Conservation (phyloP, 2,113 vertebrate species). For the Cromileptes altivelis region DNA sequence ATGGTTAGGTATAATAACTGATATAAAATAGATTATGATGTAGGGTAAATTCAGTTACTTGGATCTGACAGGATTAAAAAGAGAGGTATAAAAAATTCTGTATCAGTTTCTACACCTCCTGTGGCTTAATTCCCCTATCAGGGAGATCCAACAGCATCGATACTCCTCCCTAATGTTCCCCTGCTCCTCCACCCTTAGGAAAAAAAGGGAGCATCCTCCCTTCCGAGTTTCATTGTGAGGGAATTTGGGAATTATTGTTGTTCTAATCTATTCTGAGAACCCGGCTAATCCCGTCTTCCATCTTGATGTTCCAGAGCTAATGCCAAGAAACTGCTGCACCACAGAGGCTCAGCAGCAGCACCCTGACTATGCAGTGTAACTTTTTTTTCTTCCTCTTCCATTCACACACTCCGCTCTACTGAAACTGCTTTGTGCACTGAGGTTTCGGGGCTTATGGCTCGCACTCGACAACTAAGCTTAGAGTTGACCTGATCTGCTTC, state of each 20-base stretch:
- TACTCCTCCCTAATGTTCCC: background rate
- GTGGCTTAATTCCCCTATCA: background rate
- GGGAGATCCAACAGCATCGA: background rate
- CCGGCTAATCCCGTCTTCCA: constrained; percentile 64
- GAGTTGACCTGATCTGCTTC: constrained; percentile 36
- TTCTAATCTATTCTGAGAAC: constrained; percentile 70
- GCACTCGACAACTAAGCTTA: constrained; percentile 5
- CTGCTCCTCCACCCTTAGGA: background rate
- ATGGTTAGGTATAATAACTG: background rate
- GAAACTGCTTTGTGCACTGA: constrained; percentile 34
- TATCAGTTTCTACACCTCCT: background rate
- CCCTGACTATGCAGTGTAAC: constrained; percentile 27
- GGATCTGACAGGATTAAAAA: background rate
- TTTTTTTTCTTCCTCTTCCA: background rate
- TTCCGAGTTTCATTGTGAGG: constrained; percentile 39
- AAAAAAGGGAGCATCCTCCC: background rate
- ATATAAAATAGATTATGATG: background rate
- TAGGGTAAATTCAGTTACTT: background rate
- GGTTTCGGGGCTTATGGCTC: constrained; percentile 27
- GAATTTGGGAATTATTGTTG: constrained; percentile 63
- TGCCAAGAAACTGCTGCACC: constrained; percentile 48
- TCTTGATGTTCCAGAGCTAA: constrained; percentile 57
- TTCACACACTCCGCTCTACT: constrained; percentile 44
- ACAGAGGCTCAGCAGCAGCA: constrained; percentile 44
- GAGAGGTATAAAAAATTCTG: background rate